Evolutionary conservation across 1,140 invertebrate species (phyloP), one percentile per base, ranked within the genome.

Genomic region (Solenopsis fugax): DNA sequence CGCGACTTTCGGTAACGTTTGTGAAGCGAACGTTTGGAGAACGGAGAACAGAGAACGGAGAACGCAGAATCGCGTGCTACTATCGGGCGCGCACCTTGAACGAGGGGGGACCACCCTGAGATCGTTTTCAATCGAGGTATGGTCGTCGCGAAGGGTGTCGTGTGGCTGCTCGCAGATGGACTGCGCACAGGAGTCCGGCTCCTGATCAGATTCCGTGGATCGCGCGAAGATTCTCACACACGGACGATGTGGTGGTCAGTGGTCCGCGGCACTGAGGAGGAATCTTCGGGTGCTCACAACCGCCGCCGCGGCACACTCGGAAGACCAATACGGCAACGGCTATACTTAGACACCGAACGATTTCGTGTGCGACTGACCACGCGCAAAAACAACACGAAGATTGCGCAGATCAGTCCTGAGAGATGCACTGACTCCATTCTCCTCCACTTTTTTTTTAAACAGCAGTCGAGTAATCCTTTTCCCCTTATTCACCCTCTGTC

Each of bases 331-430:
- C 93, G 94, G 94, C 93, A 91, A 93, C 91, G 91, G 93, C 94
- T 95, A 95, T 94, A 95, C 95, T 95, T 95, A 95, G 93, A 91
- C 88, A 92, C 91, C 94, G 91, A 89, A 94, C 87, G 88, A 82
- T 84, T 71, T 56, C 81, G 87, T 88, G 88, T 69, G 29, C 45
- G 90, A 94, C 93, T 94, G 93, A 94, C 93, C 94, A 93, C 92
- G 90, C 91, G 90, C 89, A 92, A 92, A 94, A 90, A 91, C 90
- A 91, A 91, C 78, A 62, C 24, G 54, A 62, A 87, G 29, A 58
- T 75, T n/a, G 29, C 45, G 29, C n/a, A 37, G 48, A 81, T 88
- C 81, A 73, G n/a, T 45, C 45, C n/a, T n/a, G n/a, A n/a, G n/a
- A n/a, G 67, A 48, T 56, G 84, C 10, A 34, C 50, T 56, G 37